A percentile compares a stretch with the other conserved stretches of the same genome.
These are phyloP conservation scores for Champsocephalus esox DNA, from an alignment of 2,797 vertebrate species.

Conservation along the genomic window DNA sequence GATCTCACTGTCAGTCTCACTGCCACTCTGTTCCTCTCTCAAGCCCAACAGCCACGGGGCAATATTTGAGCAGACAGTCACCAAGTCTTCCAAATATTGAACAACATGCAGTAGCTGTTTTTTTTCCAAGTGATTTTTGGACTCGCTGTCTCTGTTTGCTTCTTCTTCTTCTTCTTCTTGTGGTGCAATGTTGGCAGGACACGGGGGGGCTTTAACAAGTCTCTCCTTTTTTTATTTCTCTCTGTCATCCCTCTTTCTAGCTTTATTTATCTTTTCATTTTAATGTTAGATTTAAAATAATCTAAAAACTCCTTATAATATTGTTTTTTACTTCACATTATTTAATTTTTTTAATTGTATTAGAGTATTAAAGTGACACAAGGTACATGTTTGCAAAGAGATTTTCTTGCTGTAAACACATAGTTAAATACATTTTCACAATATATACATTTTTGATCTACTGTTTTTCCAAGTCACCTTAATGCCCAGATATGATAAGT, in stretches of 20 bases:
- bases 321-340: background rate
- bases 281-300: background rate
- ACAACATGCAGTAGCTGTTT: conserved; percentile 83
- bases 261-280: background rate
- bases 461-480: conserved; percentile 39
- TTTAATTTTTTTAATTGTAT: background rate
- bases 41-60: conserved; percentile 85
- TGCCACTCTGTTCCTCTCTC: conserved; percentile 85
- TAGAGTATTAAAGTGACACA: background rate
- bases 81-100: conserved; percentile 89
- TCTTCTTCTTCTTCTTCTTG: conserved; percentile 52
- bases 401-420: conserved; percentile 9
- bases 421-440: background rate
- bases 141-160: conserved; percentile 64
- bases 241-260: background rate
- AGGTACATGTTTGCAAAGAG: background rate
- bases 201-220: conserved; percentile 45
- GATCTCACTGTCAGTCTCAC: conserved; percentile 89
- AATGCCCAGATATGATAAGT: conserved; percentile 44
- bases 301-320: background rate
- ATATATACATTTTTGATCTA: conserved; percentile 20
- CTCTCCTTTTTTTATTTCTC: conserved; percentile 33
- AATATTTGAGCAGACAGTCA: conserved; percentile 90
- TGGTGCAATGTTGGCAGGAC: conserved; percentile 66
- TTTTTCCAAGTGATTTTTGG: conserved; percentile 79